These are phyloP conservation scores for Spodoptera picta DNA, from an alignment of 2,888 invertebrate species.

Conservation along the genomic window DNA sequence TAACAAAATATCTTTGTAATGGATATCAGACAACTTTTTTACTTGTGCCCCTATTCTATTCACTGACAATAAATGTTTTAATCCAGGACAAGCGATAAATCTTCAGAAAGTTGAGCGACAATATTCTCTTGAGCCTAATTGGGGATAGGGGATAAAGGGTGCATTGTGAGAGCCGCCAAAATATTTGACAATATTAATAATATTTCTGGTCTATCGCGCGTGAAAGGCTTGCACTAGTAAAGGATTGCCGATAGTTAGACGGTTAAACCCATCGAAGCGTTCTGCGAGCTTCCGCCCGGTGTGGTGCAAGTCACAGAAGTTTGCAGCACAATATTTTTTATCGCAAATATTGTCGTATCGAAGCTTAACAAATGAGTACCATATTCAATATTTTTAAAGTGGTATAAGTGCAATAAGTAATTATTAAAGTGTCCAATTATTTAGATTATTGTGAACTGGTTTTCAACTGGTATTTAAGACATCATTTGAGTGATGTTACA, in stretches of 20 bases:
- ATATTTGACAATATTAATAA: constrained; percentile 83
- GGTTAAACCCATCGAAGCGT: constrained; percentile 72
- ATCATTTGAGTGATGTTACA: too few species aligned
- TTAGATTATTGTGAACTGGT: too few species aligned
- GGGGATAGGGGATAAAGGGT: constrained; percentile 60
- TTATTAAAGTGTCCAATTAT: too few species aligned
- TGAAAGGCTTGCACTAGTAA: constrained; percentile 81
- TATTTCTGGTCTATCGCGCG: constrained; percentile 79
- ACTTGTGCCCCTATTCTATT: constrained; percentile 36
- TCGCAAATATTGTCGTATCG: too few species aligned
- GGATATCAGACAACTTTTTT: constrained; percentile 47
- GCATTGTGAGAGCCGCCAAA: constrained; percentile 75
- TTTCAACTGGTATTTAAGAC: too few species aligned
- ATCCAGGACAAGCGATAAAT: constrained; percentile 43
- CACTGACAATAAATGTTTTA: constrained; percentile 36
- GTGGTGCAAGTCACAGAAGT: constrained; percentile 58
- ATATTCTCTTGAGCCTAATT: constrained; percentile 58
- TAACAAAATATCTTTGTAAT: constrained; percentile 51
- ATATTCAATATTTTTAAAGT: too few species aligned
- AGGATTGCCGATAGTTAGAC: constrained; percentile 82
- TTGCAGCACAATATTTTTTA: too few species aligned
- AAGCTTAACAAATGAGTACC: too few species aligned
- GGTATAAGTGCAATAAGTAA: too few species aligned
- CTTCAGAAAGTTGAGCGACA: constrained; percentile 43
- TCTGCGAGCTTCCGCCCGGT: constrained; percentile 71